Percentiles rank a stretch among this genome's conserved stretches.
These are phyloP conservation scores for Gasterosteus aculeatus DNA, from an alignment of 2,113 vertebrate genomes.

Conservation along the genomic window DNA sequence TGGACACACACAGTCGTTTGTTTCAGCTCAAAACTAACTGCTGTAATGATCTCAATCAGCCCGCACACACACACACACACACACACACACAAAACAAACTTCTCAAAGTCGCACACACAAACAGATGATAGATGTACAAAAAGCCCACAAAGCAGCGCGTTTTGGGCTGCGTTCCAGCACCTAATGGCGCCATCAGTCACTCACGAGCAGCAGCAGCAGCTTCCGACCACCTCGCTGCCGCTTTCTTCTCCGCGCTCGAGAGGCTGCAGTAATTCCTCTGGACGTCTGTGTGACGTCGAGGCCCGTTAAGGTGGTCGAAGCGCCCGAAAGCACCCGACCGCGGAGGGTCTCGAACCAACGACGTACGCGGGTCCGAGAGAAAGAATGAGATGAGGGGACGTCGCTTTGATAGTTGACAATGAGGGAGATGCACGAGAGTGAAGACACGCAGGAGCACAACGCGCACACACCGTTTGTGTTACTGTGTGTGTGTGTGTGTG, in stretches of 20 bases:
- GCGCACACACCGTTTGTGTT: not conserved
- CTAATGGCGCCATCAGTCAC: conserved; percentile 20
- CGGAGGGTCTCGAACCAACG: no score
- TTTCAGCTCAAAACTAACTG: no score
- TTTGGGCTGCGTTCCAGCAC: conserved; percentile 5
- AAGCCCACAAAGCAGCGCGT: conserved; percentile 7
- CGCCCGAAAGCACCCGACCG: no score
- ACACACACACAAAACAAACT: not conserved
- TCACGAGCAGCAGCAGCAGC: not conserved
- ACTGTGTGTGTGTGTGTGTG: conserved; percentile 1
- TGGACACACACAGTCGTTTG: not conserved
- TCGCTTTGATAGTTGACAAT: no score
- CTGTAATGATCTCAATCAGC: no score
- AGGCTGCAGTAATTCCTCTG: not conserved
- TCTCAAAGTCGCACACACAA: not conserved
- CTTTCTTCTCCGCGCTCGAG: not conserved
- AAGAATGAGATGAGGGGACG: no score
- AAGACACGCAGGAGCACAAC: not conserved
- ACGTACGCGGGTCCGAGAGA: no score
- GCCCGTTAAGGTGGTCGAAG: no score
- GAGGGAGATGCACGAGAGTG: not conserved
- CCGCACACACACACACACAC: not conserved
- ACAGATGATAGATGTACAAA: not conserved
- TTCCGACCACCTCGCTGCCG: not conserved
- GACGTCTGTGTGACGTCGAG: no score